These are phyloP conservation scores for Drosophila pseudoananassae DNA, from an alignment of 1,140 invertebrate species.

Conservation along the genomic window DNA sequence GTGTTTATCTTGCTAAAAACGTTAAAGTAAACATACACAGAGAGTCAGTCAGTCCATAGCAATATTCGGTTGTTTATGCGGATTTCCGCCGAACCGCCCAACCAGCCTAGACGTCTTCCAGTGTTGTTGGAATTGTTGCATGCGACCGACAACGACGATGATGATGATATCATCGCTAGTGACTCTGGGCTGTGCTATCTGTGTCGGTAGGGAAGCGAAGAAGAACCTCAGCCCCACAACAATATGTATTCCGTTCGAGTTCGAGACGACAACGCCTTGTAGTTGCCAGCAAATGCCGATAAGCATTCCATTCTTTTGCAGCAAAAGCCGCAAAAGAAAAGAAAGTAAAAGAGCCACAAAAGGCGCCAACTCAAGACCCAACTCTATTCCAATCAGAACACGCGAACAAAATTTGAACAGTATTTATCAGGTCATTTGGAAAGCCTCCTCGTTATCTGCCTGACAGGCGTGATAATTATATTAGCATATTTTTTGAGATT, in stretches of 20 bases:
- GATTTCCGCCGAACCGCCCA: constrained; percentile 79
- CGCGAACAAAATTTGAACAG: constrained; percentile 12
- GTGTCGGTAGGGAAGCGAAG: constrained; percentile 13
- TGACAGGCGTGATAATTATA: background rate
- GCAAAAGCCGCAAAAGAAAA: constrained; percentile 38
- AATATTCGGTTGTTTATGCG: constrained; percentile 73
- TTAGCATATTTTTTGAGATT: background rate
- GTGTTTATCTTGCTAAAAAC: constrained; percentile 77
- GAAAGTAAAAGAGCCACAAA: constrained; percentile 47
- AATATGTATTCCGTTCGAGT: constrained; percentile 29
- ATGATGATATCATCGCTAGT: constrained; percentile 66
- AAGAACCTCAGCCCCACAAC: constrained; percentile 53
- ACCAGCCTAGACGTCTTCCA: constrained; percentile 63
- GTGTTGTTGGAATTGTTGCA: constrained; percentile 18
- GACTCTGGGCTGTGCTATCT: constrained; percentile 55
- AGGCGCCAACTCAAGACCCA: constrained; percentile 6
- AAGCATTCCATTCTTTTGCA: constrained; percentile 60
- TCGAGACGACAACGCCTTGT: constrained; percentile 36
- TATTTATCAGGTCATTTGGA: background rate
- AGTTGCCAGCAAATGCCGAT: constrained; percentile 64
- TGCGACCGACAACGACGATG: constrained; percentile 8
- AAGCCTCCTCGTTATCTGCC: constrained; percentile 13
- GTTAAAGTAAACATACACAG: constrained; percentile 67
- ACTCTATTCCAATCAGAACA: constrained; percentile 19
- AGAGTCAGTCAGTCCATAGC: constrained; percentile 21